Base-by-base conservation (phyloP, 2,888 invertebrate genomes). In the Ormyrus labotus region DNA sequence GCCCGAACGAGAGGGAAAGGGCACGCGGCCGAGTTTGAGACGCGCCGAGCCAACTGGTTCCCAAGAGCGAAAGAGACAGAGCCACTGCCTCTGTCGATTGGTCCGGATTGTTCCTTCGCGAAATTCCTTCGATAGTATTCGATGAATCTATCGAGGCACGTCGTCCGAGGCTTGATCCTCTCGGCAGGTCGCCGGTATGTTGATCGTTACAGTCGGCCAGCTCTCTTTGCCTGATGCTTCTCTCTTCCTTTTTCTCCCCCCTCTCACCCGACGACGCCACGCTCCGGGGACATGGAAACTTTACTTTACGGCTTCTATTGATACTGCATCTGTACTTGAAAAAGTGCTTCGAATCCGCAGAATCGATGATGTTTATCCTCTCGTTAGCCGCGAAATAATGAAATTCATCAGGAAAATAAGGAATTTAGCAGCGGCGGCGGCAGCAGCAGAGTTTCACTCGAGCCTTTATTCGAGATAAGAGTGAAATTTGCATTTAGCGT, bases 111-210 rank as follows among this genome's bases (percentile, higher is more conserved):
- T 89, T 90, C 34, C 34, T 34, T 34, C 86, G 88, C 84, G 87
- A 89, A 90, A 90, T 90, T 89, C 90, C 85, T 90, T 89, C 90
- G 88, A 90, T 90, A 90, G 90, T 79, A 90, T 90, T 90, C 90
- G 90, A 90, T 90, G 90, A 90, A 90, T 90, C 90, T 90, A 90
- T 90, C 88, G 90, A 89, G 89, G 89, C 89, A 90, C 87, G 89
- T 90, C 89, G 88, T 83, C 83, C 19, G 51, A 13, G 47, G 48
- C 50, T 50, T 45, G 72, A 68, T 57, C 57, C 61, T 74, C 84
- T 82, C 85, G 86, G 85, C 86, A 84, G 86, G 84, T 84, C 86
- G 86, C 82, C 79, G 85, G 85, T 84, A 86, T 86, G 85, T 85
- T 85, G 88, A 87, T 89, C 89, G 87, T 89, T 87, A 76, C 13